phyloP scores from a whole-genome alignment of 2,113 vertebrate species.

The Lynx canadensis region DNA sequence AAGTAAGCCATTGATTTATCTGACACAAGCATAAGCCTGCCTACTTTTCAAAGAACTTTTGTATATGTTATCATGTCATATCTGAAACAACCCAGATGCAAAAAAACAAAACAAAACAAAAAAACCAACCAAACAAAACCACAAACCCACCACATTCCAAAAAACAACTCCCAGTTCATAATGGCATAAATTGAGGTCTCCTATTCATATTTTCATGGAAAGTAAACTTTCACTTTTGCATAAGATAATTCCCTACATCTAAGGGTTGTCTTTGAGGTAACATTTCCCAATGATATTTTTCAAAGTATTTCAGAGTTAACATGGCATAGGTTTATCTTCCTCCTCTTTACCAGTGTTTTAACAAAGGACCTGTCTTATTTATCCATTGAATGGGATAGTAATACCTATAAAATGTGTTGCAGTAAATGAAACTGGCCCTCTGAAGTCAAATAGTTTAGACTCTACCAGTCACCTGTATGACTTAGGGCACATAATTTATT shows the following conservation, averaged over 20 bases:
- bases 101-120: neutral
- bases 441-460: neutral
- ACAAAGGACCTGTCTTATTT: neutral
- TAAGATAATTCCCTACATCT: neutral
- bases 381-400: neutral
- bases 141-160: neutral
- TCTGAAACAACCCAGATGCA: neutral
- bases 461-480: neutral
- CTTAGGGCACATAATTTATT: neutral
- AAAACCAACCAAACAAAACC: fast-evolving
- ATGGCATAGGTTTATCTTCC: neutral
- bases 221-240: neutral
- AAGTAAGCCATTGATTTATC: neutral
- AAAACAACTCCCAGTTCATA: neutral
- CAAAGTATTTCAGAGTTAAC: neutral
- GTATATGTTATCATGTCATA: neutral
- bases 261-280: neutral
- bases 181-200: neutral
- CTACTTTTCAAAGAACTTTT: neutral
- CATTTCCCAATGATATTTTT: neutral
- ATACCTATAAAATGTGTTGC: neutral
- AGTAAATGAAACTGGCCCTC: neutral
- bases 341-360: neutral
- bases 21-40: neutral
- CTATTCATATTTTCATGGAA: neutral